These are phyloP conservation scores for Coelinius sp. DNA, from an alignment of 2,888 invertebrate species.

Conservation along the genomic window DNA sequence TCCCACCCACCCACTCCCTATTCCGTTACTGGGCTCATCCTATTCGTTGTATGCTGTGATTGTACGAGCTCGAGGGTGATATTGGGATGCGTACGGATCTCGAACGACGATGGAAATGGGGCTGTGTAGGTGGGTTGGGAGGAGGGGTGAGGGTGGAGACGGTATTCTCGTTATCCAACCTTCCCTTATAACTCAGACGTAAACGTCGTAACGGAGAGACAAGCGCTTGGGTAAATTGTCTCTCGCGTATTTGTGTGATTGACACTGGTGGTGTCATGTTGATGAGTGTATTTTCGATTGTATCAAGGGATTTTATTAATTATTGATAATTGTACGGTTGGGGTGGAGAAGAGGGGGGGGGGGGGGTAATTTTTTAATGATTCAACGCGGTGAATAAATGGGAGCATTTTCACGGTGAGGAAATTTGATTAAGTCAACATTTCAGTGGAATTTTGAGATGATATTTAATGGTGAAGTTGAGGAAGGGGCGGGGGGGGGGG, in stretches of 20 bases:
- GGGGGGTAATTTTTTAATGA: too few relatives aligned
- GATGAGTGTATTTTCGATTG: slow-evolving; percentile 1
- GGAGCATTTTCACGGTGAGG: too few relatives aligned
- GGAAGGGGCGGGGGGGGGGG: too few relatives aligned
- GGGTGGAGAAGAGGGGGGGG: too few relatives aligned
- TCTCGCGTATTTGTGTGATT: neutral
- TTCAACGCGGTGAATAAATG: too few relatives aligned
- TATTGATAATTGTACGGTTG: too few relatives aligned
- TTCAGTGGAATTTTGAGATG: too few relatives aligned
- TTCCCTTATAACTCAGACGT: neutral
- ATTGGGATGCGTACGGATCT: slow-evolving; percentile 63
- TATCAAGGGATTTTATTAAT: neutral
- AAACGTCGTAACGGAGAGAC: neutral
- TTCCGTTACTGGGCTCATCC: slow-evolving; percentile 58
- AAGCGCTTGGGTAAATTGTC: neutral
- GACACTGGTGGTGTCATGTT: slow-evolving; percentile 2
- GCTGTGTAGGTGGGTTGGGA: slow-evolving; percentile 19
- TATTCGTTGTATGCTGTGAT: slow-evolving; percentile 66
- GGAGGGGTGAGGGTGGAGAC: slow-evolving; percentile 18
- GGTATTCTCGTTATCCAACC: slow-evolving; percentile 35
- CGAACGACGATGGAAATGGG: slow-evolving; percentile 32
- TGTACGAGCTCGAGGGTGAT: slow-evolving; percentile 66
- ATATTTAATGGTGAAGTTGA: too few relatives aligned
- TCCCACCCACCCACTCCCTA: slow-evolving; percentile 47
- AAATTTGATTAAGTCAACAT: too few relatives aligned